Conservation (phyloP, 2,888 invertebrate species). For the Gnatocerus cornutus region DNA sequence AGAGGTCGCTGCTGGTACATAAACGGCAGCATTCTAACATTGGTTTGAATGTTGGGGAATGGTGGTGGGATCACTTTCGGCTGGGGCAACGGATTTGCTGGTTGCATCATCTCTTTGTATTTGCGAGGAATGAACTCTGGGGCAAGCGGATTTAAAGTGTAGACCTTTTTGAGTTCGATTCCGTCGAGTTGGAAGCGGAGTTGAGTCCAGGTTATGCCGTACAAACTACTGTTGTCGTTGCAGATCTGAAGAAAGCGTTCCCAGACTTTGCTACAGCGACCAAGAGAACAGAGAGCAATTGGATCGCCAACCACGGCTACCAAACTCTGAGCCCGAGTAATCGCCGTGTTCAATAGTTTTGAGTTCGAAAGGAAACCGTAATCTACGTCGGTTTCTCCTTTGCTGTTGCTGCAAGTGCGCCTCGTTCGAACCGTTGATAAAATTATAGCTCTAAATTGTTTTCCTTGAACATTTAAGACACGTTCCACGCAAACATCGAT, state of each 20-base stretch:
- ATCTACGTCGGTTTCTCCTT: constrained; percentile 76
- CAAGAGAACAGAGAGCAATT: constrained; percentile 85
- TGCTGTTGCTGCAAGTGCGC: constrained; percentile 77
- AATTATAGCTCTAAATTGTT: constrained; percentile 88
- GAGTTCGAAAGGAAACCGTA: constrained; percentile 89
- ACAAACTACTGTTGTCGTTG: constrained; percentile 80
- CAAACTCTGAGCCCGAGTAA: constrained; percentile 86
- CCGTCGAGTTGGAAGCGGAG: constrained; percentile 81
- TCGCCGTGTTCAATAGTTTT: constrained; percentile 87
- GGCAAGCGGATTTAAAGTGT: constrained; percentile 86
- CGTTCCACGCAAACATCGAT: constrained; percentile 87
- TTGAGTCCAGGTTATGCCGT: constrained; percentile 82
- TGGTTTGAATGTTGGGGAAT: constrained; percentile 24
- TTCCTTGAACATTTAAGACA: constrained; percentile 90
- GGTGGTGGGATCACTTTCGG: constrained; percentile 17
- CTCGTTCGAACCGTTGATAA: constrained; percentile 86
- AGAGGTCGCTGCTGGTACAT: constrained; percentile 44
- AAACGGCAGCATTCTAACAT: constrained; percentile 21
- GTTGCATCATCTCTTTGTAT: constrained; percentile 63
- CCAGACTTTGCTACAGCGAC: constrained; percentile 87
- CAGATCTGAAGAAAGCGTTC: constrained; percentile 84
- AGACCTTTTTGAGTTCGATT: constrained; percentile 83
- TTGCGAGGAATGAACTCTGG: constrained; percentile 85
- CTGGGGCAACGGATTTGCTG: constrained; percentile 20
- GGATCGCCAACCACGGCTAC: constrained; percentile 91